phyloP scores from a whole-genome alignment of 2,797 vertebrate species.

The Sitta carolinensis region DNA sequence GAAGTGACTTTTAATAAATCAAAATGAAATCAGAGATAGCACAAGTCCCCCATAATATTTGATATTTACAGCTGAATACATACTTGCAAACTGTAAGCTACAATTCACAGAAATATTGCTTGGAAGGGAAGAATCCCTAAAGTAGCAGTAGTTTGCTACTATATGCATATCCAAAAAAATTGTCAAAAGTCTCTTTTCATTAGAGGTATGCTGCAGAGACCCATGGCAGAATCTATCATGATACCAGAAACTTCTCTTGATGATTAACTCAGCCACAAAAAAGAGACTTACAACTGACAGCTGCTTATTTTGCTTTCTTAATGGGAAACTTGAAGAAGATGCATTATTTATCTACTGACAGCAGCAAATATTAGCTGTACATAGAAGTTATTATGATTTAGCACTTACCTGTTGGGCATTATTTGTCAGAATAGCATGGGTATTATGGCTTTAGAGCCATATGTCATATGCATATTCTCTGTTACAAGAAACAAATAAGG shows the following conservation, averaged over 20 bases:
- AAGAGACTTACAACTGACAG: not conserved
- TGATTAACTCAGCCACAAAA: not conserved
- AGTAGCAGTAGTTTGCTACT: not conserved
- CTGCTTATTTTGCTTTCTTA: not conserved
- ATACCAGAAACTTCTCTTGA: not conserved
- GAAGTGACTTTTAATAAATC: slow-evolving; percentile 56
- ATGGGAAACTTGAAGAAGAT: not conserved
- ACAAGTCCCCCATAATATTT: not conserved
- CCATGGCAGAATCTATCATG: not conserved
- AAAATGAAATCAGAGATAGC: slow-evolving; percentile 37
- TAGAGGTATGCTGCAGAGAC: not conserved
- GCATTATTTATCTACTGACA: not conserved
- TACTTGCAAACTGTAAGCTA: not conserved
- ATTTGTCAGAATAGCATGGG: not conserved
- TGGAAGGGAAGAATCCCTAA: not conserved
- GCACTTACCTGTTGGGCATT: not conserved
- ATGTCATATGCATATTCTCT: not conserved
- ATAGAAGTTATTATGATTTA: not conserved
- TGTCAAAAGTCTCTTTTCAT: not conserved
- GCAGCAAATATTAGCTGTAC: not conserved
- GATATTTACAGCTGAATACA: slow-evolving; percentile 20
- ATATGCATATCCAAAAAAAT: not conserved
- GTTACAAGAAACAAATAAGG: not conserved
- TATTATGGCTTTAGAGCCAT: not conserved
- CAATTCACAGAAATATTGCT: not conserved